Conservation (phyloP, 2,888 invertebrate genomes). For the Amphimallon solstitiale region DNA sequence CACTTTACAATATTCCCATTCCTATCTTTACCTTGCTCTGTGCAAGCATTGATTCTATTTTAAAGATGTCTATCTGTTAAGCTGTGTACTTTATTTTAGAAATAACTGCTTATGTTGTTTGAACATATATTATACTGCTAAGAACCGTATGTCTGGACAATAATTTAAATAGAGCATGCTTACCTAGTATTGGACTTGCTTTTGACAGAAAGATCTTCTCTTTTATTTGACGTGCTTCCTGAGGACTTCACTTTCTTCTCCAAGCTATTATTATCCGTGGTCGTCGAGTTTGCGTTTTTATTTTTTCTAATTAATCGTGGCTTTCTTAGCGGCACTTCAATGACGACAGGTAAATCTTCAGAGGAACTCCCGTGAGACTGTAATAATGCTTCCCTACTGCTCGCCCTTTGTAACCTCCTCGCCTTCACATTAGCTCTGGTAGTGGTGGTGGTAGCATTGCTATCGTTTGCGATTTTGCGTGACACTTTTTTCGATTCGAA, state of each 20-base stretch:
- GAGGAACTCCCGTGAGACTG: conserved; percentile 66
- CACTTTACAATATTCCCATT: too few relatives aligned
- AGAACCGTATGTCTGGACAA: too few relatives aligned
- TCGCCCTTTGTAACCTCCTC: conserved; percentile 64
- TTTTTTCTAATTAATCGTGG: conserved; percentile 60
- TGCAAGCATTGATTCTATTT: too few relatives aligned
- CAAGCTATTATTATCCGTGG: conserved; percentile 52
- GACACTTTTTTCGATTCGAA: conserved; percentile 45
- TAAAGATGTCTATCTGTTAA: too few relatives aligned
- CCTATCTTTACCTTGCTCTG: too few relatives aligned
- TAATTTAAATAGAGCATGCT: conserved; percentile 21
- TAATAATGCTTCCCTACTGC: conserved; percentile 64
- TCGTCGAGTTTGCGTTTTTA: conserved; percentile 55
- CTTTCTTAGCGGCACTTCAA: conserved; percentile 57
- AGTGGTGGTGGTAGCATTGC: conserved; percentile 43
- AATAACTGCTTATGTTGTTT: too few relatives aligned
- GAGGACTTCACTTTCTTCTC: conserved; percentile 53
- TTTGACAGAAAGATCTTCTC: conserved; percentile 41
- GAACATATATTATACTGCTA: too few relatives aligned
- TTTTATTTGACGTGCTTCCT: conserved; percentile 41
- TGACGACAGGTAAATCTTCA: conserved; percentile 62
- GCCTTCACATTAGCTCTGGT: conserved; percentile 59
- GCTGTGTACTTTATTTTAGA: too few relatives aligned
- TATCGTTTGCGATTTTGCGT: conserved; percentile 49
- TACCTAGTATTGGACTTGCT: conserved; percentile 55